Evolutionary conservation across 2,797 vertebrate species (phyloP).

Genomic region (Dryobates pubescens): DNA sequence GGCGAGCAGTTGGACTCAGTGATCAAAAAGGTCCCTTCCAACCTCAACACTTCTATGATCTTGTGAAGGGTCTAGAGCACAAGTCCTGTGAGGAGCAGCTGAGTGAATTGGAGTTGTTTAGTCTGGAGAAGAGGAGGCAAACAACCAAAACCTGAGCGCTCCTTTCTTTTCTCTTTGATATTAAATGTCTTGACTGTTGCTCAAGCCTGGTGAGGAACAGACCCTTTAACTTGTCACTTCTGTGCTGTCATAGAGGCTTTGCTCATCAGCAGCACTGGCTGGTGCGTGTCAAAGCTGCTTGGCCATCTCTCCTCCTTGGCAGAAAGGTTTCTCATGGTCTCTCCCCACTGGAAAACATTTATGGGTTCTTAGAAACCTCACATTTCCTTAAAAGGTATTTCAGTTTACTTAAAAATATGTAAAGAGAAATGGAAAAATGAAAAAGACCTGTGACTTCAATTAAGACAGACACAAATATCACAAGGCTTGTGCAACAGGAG

Average conservation of each 20-base stretch:
- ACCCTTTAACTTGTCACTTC: neutral
- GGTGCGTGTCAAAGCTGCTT: neutral
- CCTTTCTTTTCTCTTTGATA: neutral
- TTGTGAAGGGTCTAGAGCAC: too few relatives aligned
- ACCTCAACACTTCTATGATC: too few relatives aligned
- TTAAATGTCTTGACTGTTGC: neutral
- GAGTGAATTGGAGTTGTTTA: too few relatives aligned
- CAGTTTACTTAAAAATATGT: too few relatives aligned
- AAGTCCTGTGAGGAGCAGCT: too few relatives aligned
- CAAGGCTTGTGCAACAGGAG: neutral
- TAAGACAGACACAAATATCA: neutral
- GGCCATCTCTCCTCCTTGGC: neutral
- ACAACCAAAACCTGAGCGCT: neutral
- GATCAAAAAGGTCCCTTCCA: too few relatives aligned
- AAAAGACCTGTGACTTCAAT: neutral
- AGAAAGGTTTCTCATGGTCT: neutral
- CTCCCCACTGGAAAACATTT: neutral
- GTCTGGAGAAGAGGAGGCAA: neutral
- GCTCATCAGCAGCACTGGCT: neutral
- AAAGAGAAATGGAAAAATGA: accelerated
- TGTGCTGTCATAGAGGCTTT: neutral
- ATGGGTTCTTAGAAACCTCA: neutral
- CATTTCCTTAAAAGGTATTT: too few relatives aligned
- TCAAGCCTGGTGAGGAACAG: neutral
- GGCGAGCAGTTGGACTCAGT: too few relatives aligned